Base-by-base conservation (phyloP, 30 jellyfish, hydroid and myxozoan species). In the Cassiopea andromeda region DNA sequence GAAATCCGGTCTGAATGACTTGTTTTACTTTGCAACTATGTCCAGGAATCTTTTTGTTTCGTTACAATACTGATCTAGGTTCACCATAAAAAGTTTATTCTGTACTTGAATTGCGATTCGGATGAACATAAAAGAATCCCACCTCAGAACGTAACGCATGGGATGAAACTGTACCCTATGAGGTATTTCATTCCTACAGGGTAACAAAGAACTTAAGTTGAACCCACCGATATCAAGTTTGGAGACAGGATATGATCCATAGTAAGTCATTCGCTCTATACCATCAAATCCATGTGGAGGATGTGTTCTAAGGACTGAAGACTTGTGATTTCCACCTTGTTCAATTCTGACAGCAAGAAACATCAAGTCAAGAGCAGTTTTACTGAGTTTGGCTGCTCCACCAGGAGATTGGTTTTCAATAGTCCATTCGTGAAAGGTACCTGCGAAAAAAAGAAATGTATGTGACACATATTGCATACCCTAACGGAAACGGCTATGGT, bases 401-500 rank as follows among this genome's bases (percentile, higher is more conserved):
- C 98, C 99, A 15, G 99, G 99, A n/a, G 98, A 91, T 76, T 96
- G 99, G 82, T 96, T 96, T 87, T 96, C 99, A 45, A 96, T 72
- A 1, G 99, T 96, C 99, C 99, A 96, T 66, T 96, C 99, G 68
- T 96, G 99, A 78, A 96, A 96, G 64, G 99, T 96, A 3, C 99
- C 99, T 96, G 38, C 38, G 38, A 45, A 14, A 43, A 81, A 19
- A 44, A 71, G 48, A 44, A 46, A 43, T 46, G 70, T 2, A 49
- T 15, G 15, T 58, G 44, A 81, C 68, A 15, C 61, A 27, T 27
- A 27, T 27, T 27, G 38, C 0, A 27, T 27, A 27, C 38, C 38
- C 38, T 27, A 27, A 27, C 38, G 38, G 38, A 27, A 27, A 27
- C 38, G 38, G 38, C 38, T 27, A 27, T 27, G 38, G 38, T 27